Evolutionary conservation across 2,113 vertebrate genomes (phyloP), one percentile per base, ranked within the genome.

Genomic region (Percopsis transmontana): DNA sequence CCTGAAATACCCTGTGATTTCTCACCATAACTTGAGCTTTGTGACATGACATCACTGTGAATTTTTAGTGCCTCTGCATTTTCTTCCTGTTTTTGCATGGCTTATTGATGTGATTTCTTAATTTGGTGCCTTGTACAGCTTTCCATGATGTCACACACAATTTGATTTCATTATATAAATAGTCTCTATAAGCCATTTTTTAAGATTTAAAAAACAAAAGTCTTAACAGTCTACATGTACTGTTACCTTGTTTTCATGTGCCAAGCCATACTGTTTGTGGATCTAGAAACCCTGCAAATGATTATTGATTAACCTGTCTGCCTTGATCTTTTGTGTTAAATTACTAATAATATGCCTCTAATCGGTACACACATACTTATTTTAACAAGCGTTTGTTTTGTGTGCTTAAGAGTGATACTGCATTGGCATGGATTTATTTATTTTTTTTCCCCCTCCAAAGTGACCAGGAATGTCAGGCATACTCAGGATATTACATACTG

Each of bases 1-100:
- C 42, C 12, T 3, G 12, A 45, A 16, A 58, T 51, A 15, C 15
- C 45, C n/a, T n/a, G 42, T 44, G 42, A 48, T 18, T n/a, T 16
- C 6, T 33, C 45, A 16, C 45, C 15, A 3, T 8, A 56, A 15
- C 53, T 16, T 38, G 53, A 54, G 63, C 48, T 54, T 24, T 56
- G 51, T 45, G 42, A 62, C 24, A 58, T 1, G 0, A 18, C 62
- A 70, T 75, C 84, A 88, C 88, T 87, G 88, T 88, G 88, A 87
- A 75, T 67, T 66, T 62, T 74, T 58, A 52, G 72, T 86, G 80
- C 80, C 72, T 85, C 66, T 40, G 44, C 1, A n/a, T 40, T 54
- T 68, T 56, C 11, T 13, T 45, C 54, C 27, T 38, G 21, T 56
- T 59, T 21, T 24, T 27, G 12, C 23, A 56, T 14, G 7, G 23